Evolutionary conservation across 1,140 invertebrate species (phyloP).

Genomic region (Calliphora vicina): DNA sequence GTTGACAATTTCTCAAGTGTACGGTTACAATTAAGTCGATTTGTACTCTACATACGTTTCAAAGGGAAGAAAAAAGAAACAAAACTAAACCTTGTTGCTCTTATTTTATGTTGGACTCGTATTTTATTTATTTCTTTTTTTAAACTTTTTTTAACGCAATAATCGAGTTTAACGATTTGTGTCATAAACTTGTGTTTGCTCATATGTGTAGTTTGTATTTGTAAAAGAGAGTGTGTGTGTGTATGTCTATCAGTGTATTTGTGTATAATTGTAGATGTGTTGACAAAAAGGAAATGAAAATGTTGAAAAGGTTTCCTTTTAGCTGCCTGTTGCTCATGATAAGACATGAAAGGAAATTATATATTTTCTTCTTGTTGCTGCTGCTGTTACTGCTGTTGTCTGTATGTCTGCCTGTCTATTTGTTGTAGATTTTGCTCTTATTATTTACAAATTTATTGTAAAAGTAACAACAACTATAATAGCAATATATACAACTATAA

Average conservation of each 20-base stretch:
- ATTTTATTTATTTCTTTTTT: no score
- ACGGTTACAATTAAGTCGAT: neutral
- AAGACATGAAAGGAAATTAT: conserved; percentile 30
- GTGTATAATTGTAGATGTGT: conserved; percentile 7
- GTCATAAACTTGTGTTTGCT: neutral
- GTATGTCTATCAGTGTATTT: neutral
- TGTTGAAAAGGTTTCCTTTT: conserved; percentile 25
- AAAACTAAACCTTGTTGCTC: no score
- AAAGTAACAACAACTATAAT: neutral
- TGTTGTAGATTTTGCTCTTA: neutral
- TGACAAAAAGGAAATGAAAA: conserved; percentile 32
- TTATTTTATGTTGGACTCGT: neutral
- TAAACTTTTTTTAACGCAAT: neutral
- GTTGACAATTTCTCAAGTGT: neutral
- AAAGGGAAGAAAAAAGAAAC: no score
- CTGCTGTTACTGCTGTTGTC: neutral
- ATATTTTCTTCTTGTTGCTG: neutral
- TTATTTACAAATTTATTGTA: neutral
- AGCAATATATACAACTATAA: neutral
- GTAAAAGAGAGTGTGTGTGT: neutral
- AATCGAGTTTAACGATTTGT: conserved; percentile 12
- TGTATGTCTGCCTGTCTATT: neutral
- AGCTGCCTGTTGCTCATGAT: conserved; percentile 25
- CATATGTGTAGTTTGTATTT: neutral
- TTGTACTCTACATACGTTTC: no score